Evolutionary conservation across 2,888 invertebrate species (phyloP).

Genomic region (Amphipyra berbera): DNA sequence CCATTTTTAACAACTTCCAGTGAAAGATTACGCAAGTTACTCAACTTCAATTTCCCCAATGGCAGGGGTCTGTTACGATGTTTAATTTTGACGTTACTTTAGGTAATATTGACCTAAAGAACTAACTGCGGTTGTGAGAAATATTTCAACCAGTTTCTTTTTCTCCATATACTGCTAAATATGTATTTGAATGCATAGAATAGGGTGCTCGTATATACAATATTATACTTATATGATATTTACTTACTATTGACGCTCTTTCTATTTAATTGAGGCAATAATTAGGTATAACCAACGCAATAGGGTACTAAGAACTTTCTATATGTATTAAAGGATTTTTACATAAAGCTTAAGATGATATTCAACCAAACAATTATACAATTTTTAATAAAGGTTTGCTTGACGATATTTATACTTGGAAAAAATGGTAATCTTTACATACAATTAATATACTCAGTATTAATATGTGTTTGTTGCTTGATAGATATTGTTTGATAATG

Average conservation of each 20-base stretch:
- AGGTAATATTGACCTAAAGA: slow-evolving; percentile 36
- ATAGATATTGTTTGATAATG: slow-evolving; percentile 54
- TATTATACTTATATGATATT: slow-evolving; percentile 62
- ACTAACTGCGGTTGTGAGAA: slow-evolving; percentile 66
- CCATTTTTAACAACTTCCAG: slow-evolving; percentile 62
- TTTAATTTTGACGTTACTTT: slow-evolving; percentile 35
- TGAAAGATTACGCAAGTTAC: slow-evolving; percentile 30
- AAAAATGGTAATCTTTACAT: slow-evolving; percentile 62
- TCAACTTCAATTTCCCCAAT: slow-evolving; percentile 23
- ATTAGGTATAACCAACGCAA: slow-evolving; percentile 73
- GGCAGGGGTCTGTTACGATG: slow-evolving; percentile 24
- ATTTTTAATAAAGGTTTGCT: slow-evolving; percentile 69
- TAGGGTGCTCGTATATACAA: slow-evolving; percentile 69
- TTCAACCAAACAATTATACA: slow-evolving; percentile 66
- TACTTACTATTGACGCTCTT: slow-evolving; percentile 68
- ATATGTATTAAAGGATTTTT: slow-evolving; percentile 71
- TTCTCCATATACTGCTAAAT: slow-evolving; percentile 48
- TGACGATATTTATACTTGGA: slow-evolving; percentile 68
- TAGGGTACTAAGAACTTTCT: slow-evolving; percentile 73
- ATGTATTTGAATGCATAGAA: slow-evolving; percentile 59
- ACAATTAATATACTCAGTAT: slow-evolving; percentile 68
- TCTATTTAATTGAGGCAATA: slow-evolving; percentile 80
- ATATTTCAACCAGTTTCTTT: slow-evolving; percentile 61
- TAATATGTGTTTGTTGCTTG: slow-evolving; percentile 63
- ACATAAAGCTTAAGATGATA: slow-evolving; percentile 73